Evolutionary conservation across 1,140 invertebrate species (phyloP).

Genomic region (Ceratitis capitata): DNA sequence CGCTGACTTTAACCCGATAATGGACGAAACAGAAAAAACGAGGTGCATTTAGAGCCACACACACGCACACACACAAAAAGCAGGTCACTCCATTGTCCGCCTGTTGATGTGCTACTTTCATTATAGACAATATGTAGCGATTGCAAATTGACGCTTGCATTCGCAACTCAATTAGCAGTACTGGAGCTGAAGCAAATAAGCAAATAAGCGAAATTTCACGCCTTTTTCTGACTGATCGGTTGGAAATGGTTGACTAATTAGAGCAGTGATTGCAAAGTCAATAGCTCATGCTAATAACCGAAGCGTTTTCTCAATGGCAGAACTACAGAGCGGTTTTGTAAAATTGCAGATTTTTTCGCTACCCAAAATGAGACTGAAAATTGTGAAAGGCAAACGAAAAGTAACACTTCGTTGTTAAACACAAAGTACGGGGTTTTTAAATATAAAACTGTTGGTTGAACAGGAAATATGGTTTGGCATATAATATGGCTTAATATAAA

Average conservation of each 20-base stretch:
- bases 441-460: too few relatives aligned
- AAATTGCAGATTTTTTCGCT: too few relatives aligned
- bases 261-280: not conserved
- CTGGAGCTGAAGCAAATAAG: not conserved
- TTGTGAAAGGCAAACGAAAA: too few relatives aligned
- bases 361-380: too few relatives aligned
- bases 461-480: too few relatives aligned
- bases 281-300: too few relatives aligned
- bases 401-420: too few relatives aligned
- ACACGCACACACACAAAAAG: not conserved
- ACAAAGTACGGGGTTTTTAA: too few relatives aligned
- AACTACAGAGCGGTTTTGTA: not conserved
- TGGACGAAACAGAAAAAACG: not conserved
- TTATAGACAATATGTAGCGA: not conserved
- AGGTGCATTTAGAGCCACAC: not conserved
- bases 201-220: not conserved
- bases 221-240: not conserved
- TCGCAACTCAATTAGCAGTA: slow-evolving; percentile 7
- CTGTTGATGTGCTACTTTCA: not conserved
- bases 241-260: not conserved
- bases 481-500: too few relatives aligned
- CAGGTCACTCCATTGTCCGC: not conserved
- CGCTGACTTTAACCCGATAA: not conserved
- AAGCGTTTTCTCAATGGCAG: not conserved
- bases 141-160: not conserved